phyloP scores from a whole-genome alignment of 2,888 invertebrate species.

The Chymomyza amoena region DNA sequence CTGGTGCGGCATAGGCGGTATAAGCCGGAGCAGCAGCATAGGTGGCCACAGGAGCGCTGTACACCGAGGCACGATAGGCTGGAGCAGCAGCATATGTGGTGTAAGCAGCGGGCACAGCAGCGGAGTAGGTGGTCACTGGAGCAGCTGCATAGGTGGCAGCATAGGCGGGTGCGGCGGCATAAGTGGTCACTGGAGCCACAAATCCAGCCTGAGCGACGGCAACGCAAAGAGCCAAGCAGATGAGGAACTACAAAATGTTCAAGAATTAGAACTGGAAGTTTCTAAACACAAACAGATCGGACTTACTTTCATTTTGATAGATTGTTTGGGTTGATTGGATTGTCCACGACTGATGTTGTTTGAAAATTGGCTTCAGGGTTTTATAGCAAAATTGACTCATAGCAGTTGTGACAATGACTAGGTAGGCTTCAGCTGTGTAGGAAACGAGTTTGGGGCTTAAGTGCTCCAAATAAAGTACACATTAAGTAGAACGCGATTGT shows the following conservation, averaged over 20 bases:
- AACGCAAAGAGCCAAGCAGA: constrained; percentile 71
- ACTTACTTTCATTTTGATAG: constrained; percentile 58
- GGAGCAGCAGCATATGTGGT: constrained; percentile 35
- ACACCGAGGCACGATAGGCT: constrained; percentile 48
- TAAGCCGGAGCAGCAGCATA: constrained; percentile 44
- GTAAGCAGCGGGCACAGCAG: constrained; percentile 38
- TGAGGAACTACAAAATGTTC: constrained; percentile 57
- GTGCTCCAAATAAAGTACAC: constrained; percentile 33
- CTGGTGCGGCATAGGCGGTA: constrained; percentile 57
- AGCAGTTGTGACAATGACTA: constrained; percentile 1
- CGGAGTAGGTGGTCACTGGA: not conserved
- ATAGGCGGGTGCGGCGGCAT: constrained; percentile 29
- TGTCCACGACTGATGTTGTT: constrained; percentile 56
- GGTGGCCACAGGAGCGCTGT: constrained; percentile 40
- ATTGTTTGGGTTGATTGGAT: constrained; percentile 37
- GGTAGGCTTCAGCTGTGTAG: too few species aligned
- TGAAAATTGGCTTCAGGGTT: constrained; percentile 37
- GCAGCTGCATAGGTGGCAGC: constrained; percentile 42
- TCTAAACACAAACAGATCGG: not conserved
- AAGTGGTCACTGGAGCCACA: constrained; percentile 41
- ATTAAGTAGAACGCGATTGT: constrained; percentile 52
- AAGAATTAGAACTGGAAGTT: not conserved
- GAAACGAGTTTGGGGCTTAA: constrained; percentile 62
- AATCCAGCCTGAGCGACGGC: constrained; percentile 71
- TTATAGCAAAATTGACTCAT: constrained; percentile 32